Base-by-base conservation (phyloP, 2,888 invertebrate genomes). In the Petrolisthes cinctipes region DNA sequence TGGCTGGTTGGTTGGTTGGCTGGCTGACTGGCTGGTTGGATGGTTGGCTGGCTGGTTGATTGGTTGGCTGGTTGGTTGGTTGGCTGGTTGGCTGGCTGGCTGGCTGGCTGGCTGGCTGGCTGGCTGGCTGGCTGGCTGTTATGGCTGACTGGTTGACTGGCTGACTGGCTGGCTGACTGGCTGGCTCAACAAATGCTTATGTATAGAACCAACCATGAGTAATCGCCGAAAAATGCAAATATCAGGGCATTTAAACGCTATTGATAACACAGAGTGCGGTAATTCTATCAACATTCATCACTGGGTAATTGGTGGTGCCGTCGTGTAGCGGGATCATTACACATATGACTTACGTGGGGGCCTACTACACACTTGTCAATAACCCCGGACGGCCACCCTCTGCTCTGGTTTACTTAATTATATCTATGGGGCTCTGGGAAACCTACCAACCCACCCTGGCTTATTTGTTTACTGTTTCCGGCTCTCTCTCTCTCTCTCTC, bases 221-320 rank as follows among this genome's bases (percentile, higher is more conserved):
- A 66, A 73, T 71, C 14, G 51, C 51, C 73, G 54, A 53, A 73
- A 73, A 73, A 82, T 82, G 82, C 82, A 82, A 82, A 82, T 82
- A 6, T 20, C 20, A 0, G 54, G 14, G 71, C 20, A n/a, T n/a
- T 73, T 82, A 82, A 82, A 82, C 9, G 71, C 82, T 71, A 82
- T 82, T 82, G 82, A 82, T 82, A 71, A 73, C 82, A 54, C 71
- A 82, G 61, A 51, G 53, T 82, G 73, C 73, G 54, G 82, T 82
- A 82, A 82, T 82, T 82, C 82, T 56, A 71, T 73, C 71, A 73
- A 54, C 82, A 73, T 82, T 71, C 73, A 53, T 82, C 82, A 82
- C 73, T 5, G n/a, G 71, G 23, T 82, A 82, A 82, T 82, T 71
- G 82, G 57, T 51, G 73, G 71, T 37, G 20, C 6, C 23, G 20